A percentile compares a stretch with the other conserved stretches of the same genome.
Evolutionary conservation across 2,113 vertebrate genomes (phyloP).

Genomic region (Numida meleagris): DNA sequence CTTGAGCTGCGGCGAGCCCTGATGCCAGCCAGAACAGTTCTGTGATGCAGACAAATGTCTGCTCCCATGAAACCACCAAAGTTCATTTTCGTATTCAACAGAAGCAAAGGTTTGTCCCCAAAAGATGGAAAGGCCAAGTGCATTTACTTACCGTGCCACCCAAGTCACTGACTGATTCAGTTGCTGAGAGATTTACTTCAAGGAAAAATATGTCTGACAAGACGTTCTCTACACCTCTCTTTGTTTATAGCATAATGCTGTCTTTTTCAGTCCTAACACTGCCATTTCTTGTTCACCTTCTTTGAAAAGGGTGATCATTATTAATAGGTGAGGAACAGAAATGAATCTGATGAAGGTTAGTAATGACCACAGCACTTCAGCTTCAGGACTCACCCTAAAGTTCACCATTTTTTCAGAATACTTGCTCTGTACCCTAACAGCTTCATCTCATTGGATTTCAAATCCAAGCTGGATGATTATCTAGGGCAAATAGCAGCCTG

Average conservation of each 20-base stretch:
- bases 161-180: not conserved
- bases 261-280: not conserved
- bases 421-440: not conserved
- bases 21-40: constrained; percentile 56
- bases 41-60: constrained; percentile 61
- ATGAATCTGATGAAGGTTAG: not conserved
- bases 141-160: not conserved
- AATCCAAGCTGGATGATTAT: not conserved
- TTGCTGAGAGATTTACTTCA: not conserved
- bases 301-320: not conserved
- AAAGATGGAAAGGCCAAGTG: constrained; percentile 3
- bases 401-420: not conserved
- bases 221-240: not conserved
- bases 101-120: constrained; percentile 22
- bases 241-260: not conserved
- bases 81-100: constrained; percentile 26
- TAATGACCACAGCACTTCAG: not conserved
- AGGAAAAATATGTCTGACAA: not conserved
- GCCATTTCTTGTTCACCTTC: not conserved
- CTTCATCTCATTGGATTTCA: not conserved
- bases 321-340: not conserved
- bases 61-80: constrained; percentile 46
- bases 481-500: not conserved
- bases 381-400: not conserved
- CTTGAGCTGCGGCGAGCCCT: constrained; percentile 22